Conservation (phyloP, 2,888 invertebrate species). For the Baccha elongata region DNA sequence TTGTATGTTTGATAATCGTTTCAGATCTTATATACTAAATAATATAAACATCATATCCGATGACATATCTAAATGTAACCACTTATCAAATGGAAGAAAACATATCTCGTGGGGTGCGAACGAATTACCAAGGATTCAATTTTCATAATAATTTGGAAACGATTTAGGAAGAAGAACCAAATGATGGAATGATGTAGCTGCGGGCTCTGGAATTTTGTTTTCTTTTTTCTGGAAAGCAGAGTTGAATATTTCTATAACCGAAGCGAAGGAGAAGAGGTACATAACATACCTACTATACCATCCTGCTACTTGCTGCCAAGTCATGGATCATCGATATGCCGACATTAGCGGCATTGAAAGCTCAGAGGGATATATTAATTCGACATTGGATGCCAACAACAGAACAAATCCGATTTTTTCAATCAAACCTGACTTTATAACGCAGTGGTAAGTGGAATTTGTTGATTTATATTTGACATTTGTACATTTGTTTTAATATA, state of each 20-base stretch:
- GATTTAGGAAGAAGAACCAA: conserved; percentile 44
- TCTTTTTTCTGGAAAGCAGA: conserved; percentile 24
- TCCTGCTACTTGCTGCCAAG: conserved; percentile 34
- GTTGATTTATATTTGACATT: neutral
- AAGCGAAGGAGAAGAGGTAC: conserved; percentile 14
- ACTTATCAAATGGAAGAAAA: conserved; percentile 58
- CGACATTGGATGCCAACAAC: conserved; percentile 84
- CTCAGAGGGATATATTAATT: conserved; percentile 78
- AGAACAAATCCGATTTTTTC: conserved; percentile 88
- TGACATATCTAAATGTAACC: conserved; percentile 11
- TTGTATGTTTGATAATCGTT: conserved; percentile 51
- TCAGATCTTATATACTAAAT: conserved; percentile 33
- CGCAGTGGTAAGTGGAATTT: conserved; percentile 87
- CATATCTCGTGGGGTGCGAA: conserved; percentile 35
- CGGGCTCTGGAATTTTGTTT: neutral
- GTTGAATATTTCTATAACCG: conserved; percentile 45
- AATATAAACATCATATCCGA: conserved; percentile 28
- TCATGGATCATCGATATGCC: conserved; percentile 68
- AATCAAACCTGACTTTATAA: conserved; percentile 89
- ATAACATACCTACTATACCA: neutral
- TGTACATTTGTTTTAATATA: neutral
- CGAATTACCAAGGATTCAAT: conserved; percentile 42
- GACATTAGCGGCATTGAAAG: conserved; percentile 56
- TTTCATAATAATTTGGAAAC: conserved; percentile 50
- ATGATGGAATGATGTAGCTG: conserved; percentile 60